Base-by-base conservation (phyloP, 1,140 invertebrate species). In the Tetramorium alpestre region DNA sequence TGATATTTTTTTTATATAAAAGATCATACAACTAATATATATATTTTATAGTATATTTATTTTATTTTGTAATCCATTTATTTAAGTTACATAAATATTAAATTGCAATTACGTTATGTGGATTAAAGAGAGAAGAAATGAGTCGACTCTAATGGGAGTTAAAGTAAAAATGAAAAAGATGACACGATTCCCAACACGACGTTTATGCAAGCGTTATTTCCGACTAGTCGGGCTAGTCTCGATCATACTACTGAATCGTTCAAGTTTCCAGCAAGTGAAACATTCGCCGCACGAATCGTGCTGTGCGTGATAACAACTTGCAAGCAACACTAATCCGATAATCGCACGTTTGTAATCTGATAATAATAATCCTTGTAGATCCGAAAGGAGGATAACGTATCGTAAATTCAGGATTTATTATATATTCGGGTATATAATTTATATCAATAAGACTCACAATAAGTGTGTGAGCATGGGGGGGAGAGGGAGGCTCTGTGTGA, bases 171-270 rank as follows among this genome's bases (percentile, higher is more conserved):
- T 2, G 28, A 16, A 58, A 64, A 18, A 38, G 6, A 38, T 7
- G 58, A 13, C n/a, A 60, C 10, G 33, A 44, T 51, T 49, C 41
- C 22, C 38, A 38, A 25, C 28, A 28, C 25, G 16, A 51, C 16
- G 10, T 44, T 76, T 41, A 25, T 25, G 22, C 11, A 62, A 77
- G 41, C 8, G n/a, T 56, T 56, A 28, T 47, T 33, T 41, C 18
- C 25, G 76, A 67, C 44, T 80, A 54, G n/a, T 41, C 49, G 44
- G 16, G 33, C 33, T 81, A 69, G 22, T 69, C 47, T 16, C 44
- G 13, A 44, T 69, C 49, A 8, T 81, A 56, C 33, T 81, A 81
- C 33, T 54, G 3, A 80, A 56, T 69, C 33, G 38, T 81, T 69
- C 16, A 51, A 69, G 38, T 49, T 38, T 54, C 7, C 47, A 67